Conservation (phyloP, 2,797 vertebrate species). For the Leuciscus waleckii region DNA sequence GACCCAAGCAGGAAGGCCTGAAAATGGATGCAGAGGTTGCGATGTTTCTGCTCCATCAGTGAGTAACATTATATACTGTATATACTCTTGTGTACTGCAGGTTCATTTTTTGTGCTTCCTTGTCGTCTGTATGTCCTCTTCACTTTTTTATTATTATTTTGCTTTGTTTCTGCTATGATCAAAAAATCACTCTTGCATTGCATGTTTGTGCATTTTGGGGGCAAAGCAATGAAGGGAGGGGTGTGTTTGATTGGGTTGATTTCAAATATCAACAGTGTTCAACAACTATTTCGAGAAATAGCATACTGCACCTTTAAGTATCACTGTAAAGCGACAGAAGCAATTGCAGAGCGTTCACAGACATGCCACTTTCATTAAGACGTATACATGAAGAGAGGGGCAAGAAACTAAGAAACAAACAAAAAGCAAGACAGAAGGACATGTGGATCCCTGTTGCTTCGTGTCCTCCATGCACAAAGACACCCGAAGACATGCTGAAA, state of each 20-base stretch:
- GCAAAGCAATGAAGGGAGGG: background rate
- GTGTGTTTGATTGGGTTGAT: background rate
- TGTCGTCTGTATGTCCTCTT: too few species aligned
- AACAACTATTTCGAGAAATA: background rate
- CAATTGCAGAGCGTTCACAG: constrained; percentile 34
- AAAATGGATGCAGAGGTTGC: background rate
- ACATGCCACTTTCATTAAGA: constrained; percentile 49
- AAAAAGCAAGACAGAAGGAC: constrained; percentile 51
- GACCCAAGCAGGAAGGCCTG: background rate
- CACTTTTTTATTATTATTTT: background rate
- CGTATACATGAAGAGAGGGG: background rate
- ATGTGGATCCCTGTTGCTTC: constrained; percentile 61
- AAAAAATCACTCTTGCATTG: background rate
- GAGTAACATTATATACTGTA: background rate
- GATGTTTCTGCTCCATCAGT: background rate
- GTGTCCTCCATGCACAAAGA: constrained; percentile 73
- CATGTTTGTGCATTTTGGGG: background rate
- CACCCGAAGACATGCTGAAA: constrained; percentile 73
- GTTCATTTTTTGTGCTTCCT: too few species aligned
- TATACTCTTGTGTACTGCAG: too few species aligned
- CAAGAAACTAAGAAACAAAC: constrained; percentile 63
- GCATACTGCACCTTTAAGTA: constrained; percentile 1
- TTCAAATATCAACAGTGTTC: background rate
- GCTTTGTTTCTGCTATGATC: background rate
- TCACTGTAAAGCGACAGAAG: constrained; percentile 21